These are phyloP conservation scores for Microcebus ravelobensis DNA, from an alignment of 2,113 vertebrate species.

Conservation along the genomic window DNA sequence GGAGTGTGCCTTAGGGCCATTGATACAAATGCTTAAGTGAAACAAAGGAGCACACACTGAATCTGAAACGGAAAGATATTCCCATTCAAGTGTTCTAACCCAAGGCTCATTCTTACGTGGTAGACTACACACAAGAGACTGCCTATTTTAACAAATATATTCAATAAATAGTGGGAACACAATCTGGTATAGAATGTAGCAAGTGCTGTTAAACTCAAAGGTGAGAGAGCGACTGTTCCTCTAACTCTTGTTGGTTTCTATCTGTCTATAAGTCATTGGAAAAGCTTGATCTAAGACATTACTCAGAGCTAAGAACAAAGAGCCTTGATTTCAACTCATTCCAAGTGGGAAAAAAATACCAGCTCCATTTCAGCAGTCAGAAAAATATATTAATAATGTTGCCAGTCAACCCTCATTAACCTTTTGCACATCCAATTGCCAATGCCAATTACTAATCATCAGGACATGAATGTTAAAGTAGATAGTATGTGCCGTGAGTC, in stretches of 20 bases:
- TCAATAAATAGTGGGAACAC: not conserved
- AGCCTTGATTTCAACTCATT: not conserved
- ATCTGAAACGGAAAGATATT: not conserved
- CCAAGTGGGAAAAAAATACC: conserved; percentile 30
- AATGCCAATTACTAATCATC: not conserved
- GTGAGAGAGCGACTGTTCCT: not conserved
- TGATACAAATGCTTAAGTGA: not conserved
- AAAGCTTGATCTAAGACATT: not conserved
- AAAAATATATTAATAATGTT: conserved; percentile 40
- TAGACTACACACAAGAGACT: not conserved
- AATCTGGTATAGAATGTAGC: not conserved
- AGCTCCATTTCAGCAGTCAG: conserved; percentile 25
- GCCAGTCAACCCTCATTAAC: not conserved
- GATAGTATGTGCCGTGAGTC: not conserved
- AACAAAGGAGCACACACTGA: not conserved
- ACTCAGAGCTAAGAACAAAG: not conserved
- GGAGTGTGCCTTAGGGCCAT: fast-evolving
- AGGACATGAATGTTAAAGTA: conserved; percentile 22
- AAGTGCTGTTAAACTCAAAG: not conserved
- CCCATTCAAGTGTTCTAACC: not conserved
- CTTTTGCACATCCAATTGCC: not conserved
- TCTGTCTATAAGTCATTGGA: not conserved
- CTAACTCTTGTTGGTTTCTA: not conserved
- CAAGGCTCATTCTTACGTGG: not conserved
- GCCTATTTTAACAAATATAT: not conserved